Conservation (phyloP, 2,888 invertebrate genomes). For the Cheilosia pagana region DNA sequence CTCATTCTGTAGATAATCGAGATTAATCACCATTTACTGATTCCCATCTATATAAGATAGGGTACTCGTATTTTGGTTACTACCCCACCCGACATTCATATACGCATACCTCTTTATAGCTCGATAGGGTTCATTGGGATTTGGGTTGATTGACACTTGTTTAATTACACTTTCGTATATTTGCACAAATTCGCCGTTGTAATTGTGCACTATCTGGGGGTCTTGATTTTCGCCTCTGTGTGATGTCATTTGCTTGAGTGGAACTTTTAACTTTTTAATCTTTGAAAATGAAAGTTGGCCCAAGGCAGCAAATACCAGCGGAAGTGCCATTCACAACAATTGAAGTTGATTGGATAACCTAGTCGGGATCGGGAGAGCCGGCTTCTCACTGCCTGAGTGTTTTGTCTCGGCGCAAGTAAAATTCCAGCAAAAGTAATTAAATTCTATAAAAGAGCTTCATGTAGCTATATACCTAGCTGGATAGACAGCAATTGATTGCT, state of each 20-base stretch:
- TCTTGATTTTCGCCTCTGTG: constrained; percentile 28
- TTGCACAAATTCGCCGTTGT: constrained; percentile 31
- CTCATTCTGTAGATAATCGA: too few relatives aligned
- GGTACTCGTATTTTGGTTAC: too few relatives aligned
- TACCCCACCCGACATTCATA: too few relatives aligned
- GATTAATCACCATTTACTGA: too few relatives aligned
- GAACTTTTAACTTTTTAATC: constrained; percentile 60
- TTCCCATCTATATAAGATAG: too few relatives aligned
- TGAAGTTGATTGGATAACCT: constrained; percentile 69
- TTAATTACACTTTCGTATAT: constrained; percentile 62
- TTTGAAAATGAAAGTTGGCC: constrained; percentile 51
- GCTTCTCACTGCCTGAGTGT: not conserved
- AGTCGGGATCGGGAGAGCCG: constrained; percentile 27
- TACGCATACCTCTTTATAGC: not conserved
- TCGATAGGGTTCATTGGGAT: constrained; percentile 15
- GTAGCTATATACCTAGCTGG: constrained; percentile 11
- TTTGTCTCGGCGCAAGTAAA: constrained; percentile 49
- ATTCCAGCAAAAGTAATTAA: constrained; percentile 71
- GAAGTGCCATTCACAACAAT: constrained; percentile 68
- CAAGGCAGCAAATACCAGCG: constrained; percentile 50
- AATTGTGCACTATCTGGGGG: not conserved
- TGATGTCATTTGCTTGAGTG: constrained; percentile 55
- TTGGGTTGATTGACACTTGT: constrained; percentile 62
- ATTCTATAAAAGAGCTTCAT: constrained; percentile 70
- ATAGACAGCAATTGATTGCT: constrained; percentile 54